Evolutionary conservation across 2,888 invertebrate species (phyloP), one percentile per base, ranked within the genome.

Genomic region (Hypsopygia costalis): DNA sequence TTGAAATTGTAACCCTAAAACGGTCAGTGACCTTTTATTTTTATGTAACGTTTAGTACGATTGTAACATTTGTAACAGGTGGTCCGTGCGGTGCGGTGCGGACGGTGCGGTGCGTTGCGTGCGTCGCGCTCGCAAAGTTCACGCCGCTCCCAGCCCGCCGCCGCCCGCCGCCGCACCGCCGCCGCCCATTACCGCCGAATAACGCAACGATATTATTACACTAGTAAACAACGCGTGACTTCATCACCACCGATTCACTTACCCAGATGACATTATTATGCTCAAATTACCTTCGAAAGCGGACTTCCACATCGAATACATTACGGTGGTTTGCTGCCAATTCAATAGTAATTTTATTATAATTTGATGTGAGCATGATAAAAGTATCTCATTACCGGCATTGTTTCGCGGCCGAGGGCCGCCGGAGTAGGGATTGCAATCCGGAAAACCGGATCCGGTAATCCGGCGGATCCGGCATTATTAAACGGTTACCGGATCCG

Each of bases 201-300:
- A 31, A 33, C 38, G 31, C 36, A 31, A 52, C 54, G 51, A 1
- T 47, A 41, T 59, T 58, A 68, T 73, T 72, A 71, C 56, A 49
- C 52, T 44, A 54, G 55, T 60, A 63, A 76, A 71, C 75, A 60
- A 73, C 64, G 72, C 80, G 75, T 77, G 75, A 77, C 75, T 65
- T 53, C 61, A 68, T 62, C 72, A 65, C 50, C 52, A 28, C 41
- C 49, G 59, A 73, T 70, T 71, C 68, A 70, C 62, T 72, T 69
- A 67, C 65, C 16, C 57, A 62, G 69, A 70, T 67, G 72, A 75
- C 74, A 72, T 74, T 68, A 77, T 75, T 71, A 72, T 47, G 62
- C 59, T 58, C 59, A 63, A 69, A 70, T 73, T 71, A 65, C 68
- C 63, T 61, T 59, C 52, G 51, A 34, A 53, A 53, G 51, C 49